Evolutionary conservation across 2,888 invertebrate genomes (phyloP).

Genomic region (Osmoderma eremita): DNA sequence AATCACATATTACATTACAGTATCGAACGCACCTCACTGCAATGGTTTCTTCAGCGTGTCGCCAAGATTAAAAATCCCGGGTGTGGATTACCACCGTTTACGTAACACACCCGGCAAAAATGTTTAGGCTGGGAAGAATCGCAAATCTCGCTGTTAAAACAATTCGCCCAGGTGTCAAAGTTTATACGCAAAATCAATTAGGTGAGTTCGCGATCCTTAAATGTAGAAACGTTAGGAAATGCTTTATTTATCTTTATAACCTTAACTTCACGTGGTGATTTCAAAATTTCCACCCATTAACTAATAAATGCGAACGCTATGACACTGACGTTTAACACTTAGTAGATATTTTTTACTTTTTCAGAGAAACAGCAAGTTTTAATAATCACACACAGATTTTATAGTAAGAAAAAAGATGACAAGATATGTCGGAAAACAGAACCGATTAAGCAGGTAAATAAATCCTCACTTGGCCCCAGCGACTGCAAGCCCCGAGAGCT

Average conservation of each 20-base stretch:
- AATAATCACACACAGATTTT: slow-evolving; percentile 44
- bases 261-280: slow-evolving; percentile 17
- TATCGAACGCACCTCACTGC: slow-evolving; percentile 33
- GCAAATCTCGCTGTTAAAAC: slow-evolving; percentile 44
- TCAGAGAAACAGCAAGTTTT: slow-evolving; percentile 37
- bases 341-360: slow-evolving; percentile 20
- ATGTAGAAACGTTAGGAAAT: not conserved
- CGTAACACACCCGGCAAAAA: slow-evolving; percentile 49
- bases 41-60: slow-evolving; percentile 26
- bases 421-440: slow-evolving; percentile 43
- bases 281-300: not conserved
- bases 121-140: slow-evolving; percentile 48
- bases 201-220: slow-evolving; percentile 28
- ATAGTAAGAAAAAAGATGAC: slow-evolving; percentile 43
- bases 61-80: slow-evolving; percentile 23
- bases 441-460: slow-evolving; percentile 39
- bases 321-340: slow-evolving; percentile 32
- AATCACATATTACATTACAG: slow-evolving; percentile 4
- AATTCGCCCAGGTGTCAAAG: slow-evolving; percentile 38
- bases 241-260: slow-evolving; percentile 13
- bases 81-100: slow-evolving; percentile 42
- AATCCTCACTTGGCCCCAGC: slow-evolving; percentile 30
- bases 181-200: slow-evolving; percentile 39
- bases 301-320: slow-evolving; percentile 11
- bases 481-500: slow-evolving; percentile 44